phyloP scores from a whole-genome alignment of 2,113 vertebrate species.

The Irena cyanogastra region DNA sequence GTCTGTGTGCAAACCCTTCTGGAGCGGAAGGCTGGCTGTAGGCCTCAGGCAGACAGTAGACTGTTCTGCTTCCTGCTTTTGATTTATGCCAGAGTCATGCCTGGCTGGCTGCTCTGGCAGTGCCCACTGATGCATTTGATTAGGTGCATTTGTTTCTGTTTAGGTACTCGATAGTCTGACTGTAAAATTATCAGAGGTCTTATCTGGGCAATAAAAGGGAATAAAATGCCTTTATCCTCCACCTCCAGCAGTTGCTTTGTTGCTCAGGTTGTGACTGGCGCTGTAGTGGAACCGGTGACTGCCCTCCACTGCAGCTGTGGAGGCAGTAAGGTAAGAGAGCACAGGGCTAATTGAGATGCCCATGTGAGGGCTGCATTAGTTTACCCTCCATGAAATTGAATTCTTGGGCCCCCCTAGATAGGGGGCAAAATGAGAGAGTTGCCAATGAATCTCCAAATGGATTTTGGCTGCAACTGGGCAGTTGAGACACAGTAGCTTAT shows the following conservation, averaged over 20 bases:
- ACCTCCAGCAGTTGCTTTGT: background rate
- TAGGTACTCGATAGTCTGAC: background rate
- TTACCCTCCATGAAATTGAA: background rate
- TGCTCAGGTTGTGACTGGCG: background rate
- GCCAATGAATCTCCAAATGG: background rate
- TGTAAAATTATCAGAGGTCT: background rate
- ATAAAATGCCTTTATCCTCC: background rate
- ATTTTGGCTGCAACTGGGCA: background rate
- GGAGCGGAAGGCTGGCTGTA: background rate
- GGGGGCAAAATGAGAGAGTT: background rate
- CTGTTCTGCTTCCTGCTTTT: background rate
- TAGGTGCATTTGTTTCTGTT: constrained; percentile 13
- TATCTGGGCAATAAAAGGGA: background rate
- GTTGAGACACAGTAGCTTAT: background rate
- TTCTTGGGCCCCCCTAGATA: background rate
- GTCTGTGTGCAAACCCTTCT: background rate
- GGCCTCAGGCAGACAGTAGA: background rate
- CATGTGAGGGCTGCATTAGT: background rate
- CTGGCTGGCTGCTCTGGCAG: background rate
- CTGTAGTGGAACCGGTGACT: background rate
- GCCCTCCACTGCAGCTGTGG: background rate
- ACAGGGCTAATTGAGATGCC: background rate
- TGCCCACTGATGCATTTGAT: background rate
- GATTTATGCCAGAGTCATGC: background rate
- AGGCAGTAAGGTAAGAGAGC: background rate